Conservation (phyloP, 2,113 vertebrate species). For the Riparia riparia region DNA sequence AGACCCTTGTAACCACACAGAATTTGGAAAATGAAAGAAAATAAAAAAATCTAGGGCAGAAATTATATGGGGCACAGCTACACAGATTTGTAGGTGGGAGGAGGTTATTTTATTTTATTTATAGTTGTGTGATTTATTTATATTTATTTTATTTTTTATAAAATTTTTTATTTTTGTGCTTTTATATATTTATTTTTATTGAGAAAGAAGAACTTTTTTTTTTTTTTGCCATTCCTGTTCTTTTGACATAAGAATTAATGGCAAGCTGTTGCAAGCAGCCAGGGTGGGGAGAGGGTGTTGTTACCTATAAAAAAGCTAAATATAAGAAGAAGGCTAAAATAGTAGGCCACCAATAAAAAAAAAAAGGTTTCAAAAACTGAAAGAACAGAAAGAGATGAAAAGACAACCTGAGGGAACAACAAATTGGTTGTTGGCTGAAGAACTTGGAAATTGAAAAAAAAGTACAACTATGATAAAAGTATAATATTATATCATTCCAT, state of each 20-base stretch:
- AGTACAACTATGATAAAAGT: neutral
- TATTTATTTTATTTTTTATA: neutral
- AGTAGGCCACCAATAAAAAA: neutral
- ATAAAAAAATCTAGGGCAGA: neutral
- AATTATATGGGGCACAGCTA: neutral
- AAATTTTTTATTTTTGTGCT: neutral
- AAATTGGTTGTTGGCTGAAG: neutral
- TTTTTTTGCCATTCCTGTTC: neutral
- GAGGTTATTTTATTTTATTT: fast-evolving
- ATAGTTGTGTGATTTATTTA: neutral
- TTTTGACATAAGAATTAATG: neutral
- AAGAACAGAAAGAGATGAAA: neutral
- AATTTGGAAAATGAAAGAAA: neutral
- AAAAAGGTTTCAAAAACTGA: neutral
- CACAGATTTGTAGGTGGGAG: neutral
- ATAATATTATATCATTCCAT: neutral
- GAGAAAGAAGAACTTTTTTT: neutral
- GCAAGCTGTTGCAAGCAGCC: neutral
- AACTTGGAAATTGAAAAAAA: neutral
- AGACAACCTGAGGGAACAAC: neutral
- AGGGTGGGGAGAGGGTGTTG: fast-evolving
- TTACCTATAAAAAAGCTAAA: neutral
- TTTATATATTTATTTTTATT: neutral
- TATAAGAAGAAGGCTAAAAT: neutral
- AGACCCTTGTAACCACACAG: neutral